phyloP scores from a whole-genome alignment of 2,888 invertebrate genomes.

The Helleia helle region DNA sequence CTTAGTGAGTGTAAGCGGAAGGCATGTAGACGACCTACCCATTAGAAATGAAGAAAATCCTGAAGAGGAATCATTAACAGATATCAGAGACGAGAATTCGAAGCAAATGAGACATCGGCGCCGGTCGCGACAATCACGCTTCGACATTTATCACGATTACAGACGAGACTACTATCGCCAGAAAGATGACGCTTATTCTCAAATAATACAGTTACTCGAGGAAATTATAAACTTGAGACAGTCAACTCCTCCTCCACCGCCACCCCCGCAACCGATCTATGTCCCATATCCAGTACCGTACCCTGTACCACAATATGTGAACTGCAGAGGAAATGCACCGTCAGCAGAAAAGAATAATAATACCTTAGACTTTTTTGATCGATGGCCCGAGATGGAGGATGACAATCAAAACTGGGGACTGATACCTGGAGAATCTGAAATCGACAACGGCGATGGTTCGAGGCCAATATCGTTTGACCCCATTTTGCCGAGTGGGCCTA shows the following conservation, averaged over 20 bases:
- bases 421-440: slow-evolving; percentile 23
- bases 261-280: slow-evolving; percentile 47
- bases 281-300: slow-evolving; percentile 44
- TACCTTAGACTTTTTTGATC: slow-evolving; percentile 25
- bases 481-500: slow-evolving; percentile 22
- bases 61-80: slow-evolving; percentile 23
- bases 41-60: slow-evolving; percentile 29
- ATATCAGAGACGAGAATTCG: slow-evolving; percentile 24
- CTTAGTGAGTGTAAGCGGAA: slow-evolving; percentile 31
- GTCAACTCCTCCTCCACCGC: slow-evolving; percentile 31
- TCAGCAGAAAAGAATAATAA: slow-evolving; percentile 9
- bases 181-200: slow-evolving; percentile 27
- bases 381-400: slow-evolving; percentile 41
- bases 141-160: slow-evolving; percentile 36
- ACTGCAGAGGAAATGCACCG: slow-evolving; percentile 25
- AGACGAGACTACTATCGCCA: slow-evolving; percentile 34
- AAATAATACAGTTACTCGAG: slow-evolving; percentile 42
- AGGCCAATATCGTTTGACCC: slow-evolving; percentile 48
- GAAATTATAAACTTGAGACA: slow-evolving; percentile 40
- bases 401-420: slow-evolving; percentile 46
- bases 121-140: slow-evolving; percentile 41
- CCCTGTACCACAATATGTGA: slow-evolving; percentile 28
- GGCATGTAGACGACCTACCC: slow-evolving; percentile 25
- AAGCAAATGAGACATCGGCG: slow-evolving; percentile 35
- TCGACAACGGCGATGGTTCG: slow-evolving; percentile 31